Evolutionary conservation across 2,797 vertebrate genomes (phyloP).

Genomic region (Brotogeris chrysoptera): DNA sequence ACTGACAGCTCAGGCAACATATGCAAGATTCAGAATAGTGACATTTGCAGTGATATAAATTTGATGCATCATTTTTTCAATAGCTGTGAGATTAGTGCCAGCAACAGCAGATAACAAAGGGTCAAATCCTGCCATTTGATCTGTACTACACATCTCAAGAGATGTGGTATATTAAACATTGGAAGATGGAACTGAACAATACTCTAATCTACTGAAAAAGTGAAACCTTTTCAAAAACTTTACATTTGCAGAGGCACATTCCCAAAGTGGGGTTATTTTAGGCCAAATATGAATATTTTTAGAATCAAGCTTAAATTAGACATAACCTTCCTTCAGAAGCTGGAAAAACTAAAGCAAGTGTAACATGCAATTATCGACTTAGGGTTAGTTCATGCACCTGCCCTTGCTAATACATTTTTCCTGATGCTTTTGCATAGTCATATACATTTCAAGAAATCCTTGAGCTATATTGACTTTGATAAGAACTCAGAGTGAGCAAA

Average conservation of each 20-base stretch:
- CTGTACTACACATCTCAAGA: background rate
- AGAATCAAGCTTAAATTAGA: conserved; percentile 39
- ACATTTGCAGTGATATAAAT: conserved; percentile 38
- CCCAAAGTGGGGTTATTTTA: conserved; percentile 31
- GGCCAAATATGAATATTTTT: conserved; percentile 32
- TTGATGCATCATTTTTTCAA: conserved; percentile 43
- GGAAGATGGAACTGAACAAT: background rate
- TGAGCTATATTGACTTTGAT: background rate
- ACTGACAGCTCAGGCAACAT: conserved; percentile 35
- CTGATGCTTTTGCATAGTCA: background rate
- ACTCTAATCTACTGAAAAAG: background rate
- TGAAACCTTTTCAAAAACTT: background rate
- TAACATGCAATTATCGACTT: background rate
- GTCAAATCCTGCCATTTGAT: conserved; percentile 21
- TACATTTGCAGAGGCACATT: background rate
- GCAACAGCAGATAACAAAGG: conserved; percentile 27
- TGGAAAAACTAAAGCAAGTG: background rate
- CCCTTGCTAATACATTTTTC: background rate
- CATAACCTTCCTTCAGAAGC: background rate
- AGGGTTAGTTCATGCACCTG: background rate
- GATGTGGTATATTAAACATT: background rate
- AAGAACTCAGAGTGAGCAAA: background rate
- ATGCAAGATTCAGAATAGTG: conserved; percentile 32
- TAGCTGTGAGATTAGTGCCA: conserved; percentile 3
- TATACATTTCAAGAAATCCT: conserved; percentile 14